Evolutionary conservation across 1,140 invertebrate genomes (phyloP).

Genomic region (Littorina saxatilis): DNA sequence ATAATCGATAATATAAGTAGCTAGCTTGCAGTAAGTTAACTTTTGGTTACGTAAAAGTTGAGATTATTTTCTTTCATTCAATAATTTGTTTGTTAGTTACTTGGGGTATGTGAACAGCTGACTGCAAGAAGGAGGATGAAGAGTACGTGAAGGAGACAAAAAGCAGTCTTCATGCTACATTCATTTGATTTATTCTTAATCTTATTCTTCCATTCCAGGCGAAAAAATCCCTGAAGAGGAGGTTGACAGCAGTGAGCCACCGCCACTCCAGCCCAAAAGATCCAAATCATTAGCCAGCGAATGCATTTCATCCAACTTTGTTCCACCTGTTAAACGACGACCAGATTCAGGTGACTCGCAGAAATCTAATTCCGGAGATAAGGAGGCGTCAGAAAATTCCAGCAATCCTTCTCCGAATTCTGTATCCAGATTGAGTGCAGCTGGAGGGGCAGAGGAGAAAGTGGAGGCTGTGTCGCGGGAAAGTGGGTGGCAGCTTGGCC

Average conservation of each 20-base stretch:
- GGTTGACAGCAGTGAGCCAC: background rate
- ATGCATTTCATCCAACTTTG: background rate
- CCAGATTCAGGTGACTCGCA: background rate
- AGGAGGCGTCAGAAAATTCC: background rate
- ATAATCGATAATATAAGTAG: too few species aligned
- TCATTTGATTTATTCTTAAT: too few species aligned
- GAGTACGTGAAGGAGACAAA: too few species aligned
- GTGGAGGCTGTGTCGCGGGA: background rate
- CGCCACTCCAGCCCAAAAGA: slow-evolving; percentile 4
- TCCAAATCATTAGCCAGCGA: background rate
- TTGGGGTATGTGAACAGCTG: too few species aligned
- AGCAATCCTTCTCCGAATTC: background rate
- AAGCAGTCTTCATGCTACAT: too few species aligned
- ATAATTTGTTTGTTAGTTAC: too few species aligned
- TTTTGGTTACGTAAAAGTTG: too few species aligned
- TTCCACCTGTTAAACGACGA: too few species aligned
- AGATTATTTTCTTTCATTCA: too few species aligned
- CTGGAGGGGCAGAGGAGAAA: background rate
- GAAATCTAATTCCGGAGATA: background rate
- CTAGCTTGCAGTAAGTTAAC: too few species aligned
- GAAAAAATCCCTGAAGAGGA: background rate
- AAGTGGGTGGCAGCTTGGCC: background rate
- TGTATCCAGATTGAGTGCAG: background rate
- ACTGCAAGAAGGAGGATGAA: too few species aligned
- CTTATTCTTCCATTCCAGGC: background rate